Conservation (phyloP, 2,113 vertebrate genomes). For the Atlantisia rogersi region DNA sequence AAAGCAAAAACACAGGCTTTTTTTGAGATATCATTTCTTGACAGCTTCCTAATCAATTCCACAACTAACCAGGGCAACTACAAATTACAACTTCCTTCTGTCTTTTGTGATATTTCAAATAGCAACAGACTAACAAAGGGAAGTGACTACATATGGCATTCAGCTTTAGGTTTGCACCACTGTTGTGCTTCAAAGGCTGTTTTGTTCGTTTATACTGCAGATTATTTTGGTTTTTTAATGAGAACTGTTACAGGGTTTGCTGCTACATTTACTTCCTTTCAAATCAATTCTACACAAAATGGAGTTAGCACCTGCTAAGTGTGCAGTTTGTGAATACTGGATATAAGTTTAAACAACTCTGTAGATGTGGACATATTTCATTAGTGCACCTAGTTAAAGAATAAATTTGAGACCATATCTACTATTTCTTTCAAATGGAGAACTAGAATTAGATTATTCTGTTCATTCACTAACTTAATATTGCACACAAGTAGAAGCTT, state of each 20-base stretch:
- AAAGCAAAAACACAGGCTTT: neutral
- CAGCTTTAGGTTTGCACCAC: neutral
- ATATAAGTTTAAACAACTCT: neutral
- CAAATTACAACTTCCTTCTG: neutral
- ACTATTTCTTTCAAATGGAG: neutral
- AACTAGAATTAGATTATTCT: neutral
- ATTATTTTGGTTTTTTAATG: neutral
- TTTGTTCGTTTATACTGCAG: neutral
- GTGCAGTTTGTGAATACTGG: rapidly evolving
- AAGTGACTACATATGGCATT: neutral
- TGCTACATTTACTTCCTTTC: neutral
- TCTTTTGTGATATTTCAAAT: neutral
- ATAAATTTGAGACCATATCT: neutral
- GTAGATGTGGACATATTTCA: neutral
- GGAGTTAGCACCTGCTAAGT: neutral
- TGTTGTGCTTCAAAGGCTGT: neutral
- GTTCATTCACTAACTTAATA: neutral
- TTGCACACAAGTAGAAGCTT: neutral
- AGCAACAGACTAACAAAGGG: neutral
- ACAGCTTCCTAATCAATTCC: neutral
- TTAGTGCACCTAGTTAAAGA: neutral
- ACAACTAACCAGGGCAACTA: neutral
- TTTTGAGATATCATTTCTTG: rapidly evolving
- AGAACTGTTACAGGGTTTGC: neutral
- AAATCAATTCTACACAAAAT: neutral